Conservation (phyloP, 2,888 invertebrate genomes). For the Cryptus viduatorius region DNA sequence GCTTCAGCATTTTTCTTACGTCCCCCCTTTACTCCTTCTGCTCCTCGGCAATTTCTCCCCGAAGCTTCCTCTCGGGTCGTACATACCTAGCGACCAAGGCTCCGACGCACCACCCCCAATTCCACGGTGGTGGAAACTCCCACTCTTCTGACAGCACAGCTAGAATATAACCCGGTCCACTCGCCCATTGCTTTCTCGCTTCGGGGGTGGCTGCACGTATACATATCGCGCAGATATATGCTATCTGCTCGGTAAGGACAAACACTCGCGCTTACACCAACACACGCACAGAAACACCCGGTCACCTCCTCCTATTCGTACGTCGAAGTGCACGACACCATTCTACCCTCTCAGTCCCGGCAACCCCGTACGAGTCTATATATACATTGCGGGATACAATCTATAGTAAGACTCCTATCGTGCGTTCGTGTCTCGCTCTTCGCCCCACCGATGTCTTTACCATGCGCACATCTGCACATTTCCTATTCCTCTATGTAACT, state of each 20-base stretch:
- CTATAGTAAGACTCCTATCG: slow-evolving; percentile 41
- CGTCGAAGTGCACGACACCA: slow-evolving; percentile 43
- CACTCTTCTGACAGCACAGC: slow-evolving; percentile 43
- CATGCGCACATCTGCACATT: slow-evolving; percentile 48
- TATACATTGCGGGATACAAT: slow-evolving; percentile 31
- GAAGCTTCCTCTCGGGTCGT: slow-evolving; percentile 52
- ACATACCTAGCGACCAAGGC: slow-evolving; percentile 16
- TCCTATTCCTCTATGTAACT: background rate
- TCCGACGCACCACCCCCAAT: slow-evolving; percentile 35
- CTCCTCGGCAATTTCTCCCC: slow-evolving; percentile 64
- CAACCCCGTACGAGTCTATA: slow-evolving; percentile 19
- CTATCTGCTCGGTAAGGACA: slow-evolving; percentile 51
- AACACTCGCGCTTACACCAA: slow-evolving; percentile 44
- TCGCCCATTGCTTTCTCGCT: slow-evolving; percentile 54
- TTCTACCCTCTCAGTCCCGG: slow-evolving; percentile 16
- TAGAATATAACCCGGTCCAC: slow-evolving; percentile 39
- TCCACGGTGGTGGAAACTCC: slow-evolving; percentile 44
- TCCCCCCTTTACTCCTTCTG: slow-evolving; percentile 71
- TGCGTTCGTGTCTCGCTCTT: slow-evolving; percentile 48
- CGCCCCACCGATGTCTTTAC: slow-evolving; percentile 57
- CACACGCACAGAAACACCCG: slow-evolving; percentile 15
- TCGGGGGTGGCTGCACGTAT: slow-evolving; percentile 38
- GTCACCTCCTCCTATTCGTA: slow-evolving; percentile 6
- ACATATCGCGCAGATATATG: slow-evolving; percentile 51
- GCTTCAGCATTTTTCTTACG: slow-evolving; percentile 79